Evolutionary conservation across 2,888 invertebrate genomes (phyloP).

Genomic region (Drosophila engyochracea): DNA sequence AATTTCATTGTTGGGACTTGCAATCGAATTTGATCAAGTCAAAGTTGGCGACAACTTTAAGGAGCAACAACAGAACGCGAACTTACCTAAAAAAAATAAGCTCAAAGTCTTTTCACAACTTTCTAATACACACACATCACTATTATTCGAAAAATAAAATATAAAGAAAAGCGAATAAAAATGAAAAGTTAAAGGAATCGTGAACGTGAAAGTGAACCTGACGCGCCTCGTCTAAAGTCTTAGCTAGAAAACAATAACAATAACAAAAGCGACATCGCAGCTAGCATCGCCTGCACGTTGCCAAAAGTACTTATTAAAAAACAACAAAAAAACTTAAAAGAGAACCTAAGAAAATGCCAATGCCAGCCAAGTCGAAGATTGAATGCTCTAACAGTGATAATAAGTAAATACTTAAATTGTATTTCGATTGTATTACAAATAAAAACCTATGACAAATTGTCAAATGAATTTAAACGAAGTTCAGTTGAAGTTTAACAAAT

Average conservation of each 20-base stretch:
- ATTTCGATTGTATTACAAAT: neutral
- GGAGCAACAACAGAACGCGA: neutral
- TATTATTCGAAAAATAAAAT: constrained; percentile 17
- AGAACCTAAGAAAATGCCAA: constrained; percentile 11
- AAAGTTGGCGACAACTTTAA: constrained; percentile 1
- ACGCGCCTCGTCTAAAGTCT: neutral
- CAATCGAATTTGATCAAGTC: neutral
- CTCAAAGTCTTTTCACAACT: neutral
- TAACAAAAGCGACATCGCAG: constrained; percentile 1
- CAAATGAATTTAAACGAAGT: neutral
- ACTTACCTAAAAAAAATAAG: neutral
- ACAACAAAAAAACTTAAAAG: constrained; percentile 47
- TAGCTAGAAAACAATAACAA: constrained; percentile 14
- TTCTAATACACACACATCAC: neutral
- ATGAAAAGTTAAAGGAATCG: constrained; percentile 1
- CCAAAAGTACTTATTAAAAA: constrained; percentile 52
- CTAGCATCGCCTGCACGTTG: constrained; percentile 9
- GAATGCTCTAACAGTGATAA: constrained; percentile 16
- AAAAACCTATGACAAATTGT: neutral
- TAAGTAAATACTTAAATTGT: neutral
- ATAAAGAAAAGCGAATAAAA: neutral
- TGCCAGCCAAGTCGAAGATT: neutral
- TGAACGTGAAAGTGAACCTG: constrained; percentile 1
- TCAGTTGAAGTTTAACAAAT: neutral
- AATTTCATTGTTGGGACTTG: neutral